Percentiles rank a stretch among this genome's conserved stretches.
These are phyloP conservation scores for Leptopilina drosophilae DNA, from an alignment of 2,888 invertebrate species.

Conservation along the genomic window DNA sequence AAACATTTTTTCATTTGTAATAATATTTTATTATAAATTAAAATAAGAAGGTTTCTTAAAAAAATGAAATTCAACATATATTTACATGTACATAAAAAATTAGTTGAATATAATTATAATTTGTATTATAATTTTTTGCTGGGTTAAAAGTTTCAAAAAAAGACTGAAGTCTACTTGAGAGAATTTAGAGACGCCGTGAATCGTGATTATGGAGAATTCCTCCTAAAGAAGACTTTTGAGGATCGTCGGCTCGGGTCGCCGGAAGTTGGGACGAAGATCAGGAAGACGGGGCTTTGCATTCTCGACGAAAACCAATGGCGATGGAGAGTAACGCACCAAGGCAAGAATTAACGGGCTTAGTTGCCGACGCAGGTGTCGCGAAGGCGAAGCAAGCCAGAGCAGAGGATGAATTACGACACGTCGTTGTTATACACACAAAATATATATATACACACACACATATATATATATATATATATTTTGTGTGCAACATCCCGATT, in stretches of 20 bases:
- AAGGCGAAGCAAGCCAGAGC: slow-evolving; percentile 69
- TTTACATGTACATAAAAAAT: too few relatives aligned
- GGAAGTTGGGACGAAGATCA: slow-evolving; percentile 55
- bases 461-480: slow-evolving; percentile 62
- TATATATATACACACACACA: too few relatives aligned
- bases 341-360: slow-evolving; percentile 77
- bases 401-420: slow-evolving; percentile 72
- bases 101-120: too few relatives aligned
- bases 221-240: slow-evolving; percentile 19
- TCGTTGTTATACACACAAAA: slow-evolving; percentile 58
- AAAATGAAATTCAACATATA: too few relatives aligned
- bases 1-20: too few relatives aligned
- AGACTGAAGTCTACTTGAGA: background rate
- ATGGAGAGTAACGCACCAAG: slow-evolving; percentile 59
- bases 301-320: slow-evolving; percentile 54
- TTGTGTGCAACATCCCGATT: slow-evolving; percentile 77
- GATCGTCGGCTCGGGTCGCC: slow-evolving; percentile 36
- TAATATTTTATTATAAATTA: too few relatives aligned
- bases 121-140: too few relatives aligned
- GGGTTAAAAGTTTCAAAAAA: background rate
- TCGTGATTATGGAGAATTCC: slow-evolving; percentile 36
- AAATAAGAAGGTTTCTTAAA: too few relatives aligned
- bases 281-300: slow-evolving; percentile 57
- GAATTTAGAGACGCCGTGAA: slow-evolving; percentile 19
- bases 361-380: slow-evolving; percentile 75